Conservation (phyloP, 2,797 vertebrate genomes). For the Crocodylus rhombifer region DNA sequence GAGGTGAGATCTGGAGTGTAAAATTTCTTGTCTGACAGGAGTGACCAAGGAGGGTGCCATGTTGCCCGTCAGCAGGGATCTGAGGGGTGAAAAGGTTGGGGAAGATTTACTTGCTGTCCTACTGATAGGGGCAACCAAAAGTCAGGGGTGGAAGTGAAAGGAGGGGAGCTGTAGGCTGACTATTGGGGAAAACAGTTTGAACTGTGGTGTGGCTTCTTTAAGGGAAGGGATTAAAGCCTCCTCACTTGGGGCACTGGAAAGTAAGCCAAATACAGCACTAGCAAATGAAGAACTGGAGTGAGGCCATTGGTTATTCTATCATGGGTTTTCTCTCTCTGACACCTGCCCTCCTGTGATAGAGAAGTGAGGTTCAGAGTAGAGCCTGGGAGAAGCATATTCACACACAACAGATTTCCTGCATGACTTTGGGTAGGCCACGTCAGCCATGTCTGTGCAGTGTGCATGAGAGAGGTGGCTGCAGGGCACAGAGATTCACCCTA, state of each 20-base stretch:
- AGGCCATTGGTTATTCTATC: rapidly evolving
- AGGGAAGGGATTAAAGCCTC: neutral
- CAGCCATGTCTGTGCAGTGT: neutral
- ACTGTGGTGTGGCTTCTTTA: neutral
- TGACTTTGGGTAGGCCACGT: neutral
- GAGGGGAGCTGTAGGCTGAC: slow-evolving; percentile 45
- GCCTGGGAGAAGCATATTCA: neutral
- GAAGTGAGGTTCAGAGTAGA: neutral
- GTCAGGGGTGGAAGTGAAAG: slow-evolving; percentile 52
- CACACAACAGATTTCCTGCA: rapidly evolving
- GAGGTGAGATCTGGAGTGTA: neutral
- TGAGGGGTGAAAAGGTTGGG: neutral
- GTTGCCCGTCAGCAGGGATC: slow-evolving; percentile 1
- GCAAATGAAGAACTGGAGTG: no score
- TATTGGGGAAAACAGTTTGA: neutral
- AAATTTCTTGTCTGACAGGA: neutral
- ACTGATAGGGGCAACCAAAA: slow-evolving; percentile 31
- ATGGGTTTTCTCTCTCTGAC: neutral
- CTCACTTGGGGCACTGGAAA: neutral
- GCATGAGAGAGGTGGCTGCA: rapidly evolving
- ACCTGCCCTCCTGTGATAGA: neutral
- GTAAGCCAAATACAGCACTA: no score
- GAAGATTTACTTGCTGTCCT: neutral
- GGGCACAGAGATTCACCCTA: neutral
- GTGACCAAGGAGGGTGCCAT: neutral